These are phyloP conservation scores for Hydractinia symbiolongicarpus DNA, from an alignment of 30 jellyfish, hydroid and myxozoan genomes.

Conservation along the genomic window DNA sequence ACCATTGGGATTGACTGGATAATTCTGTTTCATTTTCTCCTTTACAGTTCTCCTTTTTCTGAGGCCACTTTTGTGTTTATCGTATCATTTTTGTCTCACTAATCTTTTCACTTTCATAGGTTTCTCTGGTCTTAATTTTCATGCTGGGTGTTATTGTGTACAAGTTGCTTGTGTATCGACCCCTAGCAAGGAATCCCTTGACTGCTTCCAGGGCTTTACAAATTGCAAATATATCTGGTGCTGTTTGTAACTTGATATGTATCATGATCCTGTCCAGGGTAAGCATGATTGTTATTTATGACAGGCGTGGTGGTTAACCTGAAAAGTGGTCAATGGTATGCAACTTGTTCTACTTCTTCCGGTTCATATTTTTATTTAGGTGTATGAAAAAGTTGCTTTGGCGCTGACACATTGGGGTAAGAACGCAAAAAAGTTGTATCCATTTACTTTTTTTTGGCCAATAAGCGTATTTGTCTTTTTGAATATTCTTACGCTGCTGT, in stretches of 20 bases:
- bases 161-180: conserved; percentile 89
- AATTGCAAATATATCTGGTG: conserved; percentile 92
- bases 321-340: too few species aligned
- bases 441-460: too few species aligned
- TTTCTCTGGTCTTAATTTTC: conserved; percentile 81
- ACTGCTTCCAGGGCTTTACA: conserved; percentile 86
- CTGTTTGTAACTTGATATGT: conserved; percentile 92
- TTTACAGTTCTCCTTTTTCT: too few species aligned
- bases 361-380: conserved; percentile 36
- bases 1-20: neutral
- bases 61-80: neutral
- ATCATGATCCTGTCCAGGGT: conserved; percentile 97
- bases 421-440: conserved; percentile 6
- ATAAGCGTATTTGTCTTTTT: neutral
- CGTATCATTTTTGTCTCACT: too few species aligned
- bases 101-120: conserved; percentile 35
- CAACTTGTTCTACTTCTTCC: neutral
- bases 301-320: too few species aligned
- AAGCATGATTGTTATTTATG: neutral
- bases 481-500: neutral
- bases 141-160: conserved; percentile 97
- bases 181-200: conserved; percentile 75
- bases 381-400: conserved; percentile 92
- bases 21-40: neutral
- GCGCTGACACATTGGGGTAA: conserved; percentile 99